phyloP scores from a whole-genome alignment of 2,888 invertebrate genomes.

The Trachelus troglodyta region DNA sequence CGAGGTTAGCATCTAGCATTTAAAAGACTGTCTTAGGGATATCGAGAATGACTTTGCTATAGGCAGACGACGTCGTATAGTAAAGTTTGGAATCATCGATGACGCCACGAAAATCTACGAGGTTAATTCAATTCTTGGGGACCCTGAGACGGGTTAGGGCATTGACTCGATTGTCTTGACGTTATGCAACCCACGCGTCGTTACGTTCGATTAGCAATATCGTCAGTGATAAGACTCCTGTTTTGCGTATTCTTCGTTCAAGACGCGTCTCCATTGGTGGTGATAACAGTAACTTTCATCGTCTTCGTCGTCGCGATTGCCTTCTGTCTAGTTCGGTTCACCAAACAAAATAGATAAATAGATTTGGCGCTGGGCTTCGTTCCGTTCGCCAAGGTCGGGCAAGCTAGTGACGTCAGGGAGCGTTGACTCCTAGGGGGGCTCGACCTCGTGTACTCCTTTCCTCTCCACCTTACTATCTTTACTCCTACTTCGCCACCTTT shows the following conservation, averaged over 20 bases:
- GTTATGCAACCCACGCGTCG: conserved; percentile 6
- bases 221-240: not conserved
- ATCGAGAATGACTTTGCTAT: not conserved
- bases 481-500: not conserved
- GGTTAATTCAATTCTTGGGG: not conserved
- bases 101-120: not conserved
- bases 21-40: not conserved
- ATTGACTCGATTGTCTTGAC: not conserved
- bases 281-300: not conserved
- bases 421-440: conserved; percentile 59
- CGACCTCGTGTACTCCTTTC: conserved; percentile 51
- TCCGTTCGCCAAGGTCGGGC: conserved; percentile 54
- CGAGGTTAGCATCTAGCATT: not conserved
- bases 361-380: conserved; percentile 45
- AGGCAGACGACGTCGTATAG: not conserved
- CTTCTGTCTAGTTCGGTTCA: not conserved
- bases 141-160: not conserved
- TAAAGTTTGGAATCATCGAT: not conserved
- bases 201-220: conserved; percentile 7
- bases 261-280: not conserved
- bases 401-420: conserved; percentile 54
- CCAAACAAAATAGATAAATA: conserved; percentile 38
- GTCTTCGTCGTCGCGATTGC: not conserved
- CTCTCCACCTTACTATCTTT: conserved; percentile 13
- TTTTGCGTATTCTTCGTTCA: not conserved